Base-by-base conservation (phyloP, 2,797 vertebrate species). In the Lepilemur ruficaudatus region DNA sequence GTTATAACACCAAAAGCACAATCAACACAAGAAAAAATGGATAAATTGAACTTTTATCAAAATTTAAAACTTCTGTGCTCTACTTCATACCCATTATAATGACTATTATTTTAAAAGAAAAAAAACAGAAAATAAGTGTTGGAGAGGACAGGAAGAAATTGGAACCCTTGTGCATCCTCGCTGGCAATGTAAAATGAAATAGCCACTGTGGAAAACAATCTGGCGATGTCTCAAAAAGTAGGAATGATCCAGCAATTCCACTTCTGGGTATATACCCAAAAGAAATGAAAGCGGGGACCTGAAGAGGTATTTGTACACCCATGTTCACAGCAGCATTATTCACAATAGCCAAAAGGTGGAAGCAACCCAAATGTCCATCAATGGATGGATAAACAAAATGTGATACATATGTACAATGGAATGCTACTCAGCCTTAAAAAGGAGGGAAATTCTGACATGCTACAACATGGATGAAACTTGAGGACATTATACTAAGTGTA, bases 11-110 rank as follows among this genome's bases (percentile, higher is more conserved):
- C n/a, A n/a, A n/a, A n/a, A n/a, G n/a, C n/a, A n/a, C n/a, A n/a
- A n/a, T 46, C 30, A 43, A 92, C 18, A 75, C 9, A 73, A 73
- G 30, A 85, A 35, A 95, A 92, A 88, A 73, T 1, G 25, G 43
- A 84, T 70, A 87, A 76, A 70, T 1, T 93, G 20, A 81, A 92
- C 43, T 90, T 90, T 69, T 35, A 96, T 55, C 18, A 95, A 91
- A 93, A 83, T 81, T 84, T 70, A 91, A 92, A 91, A 93, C 57
- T 90, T 92, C 59, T 95, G 41, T 59, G 48, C n/a, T 78, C 55
- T 89, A 79, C 65, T 80, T 94, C 23, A 94, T 52, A 84, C 7
- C 15, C 73, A 91, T 70, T 92, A 76, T 41, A 20, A 91, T 22
- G 20, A 41, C 7, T 95, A 82, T 61, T 48, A 82, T 22, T 59